phyloP scores from a whole-genome alignment of 2,113 vertebrate genomes.

The Chroicocephalus ridibundus region DNA sequence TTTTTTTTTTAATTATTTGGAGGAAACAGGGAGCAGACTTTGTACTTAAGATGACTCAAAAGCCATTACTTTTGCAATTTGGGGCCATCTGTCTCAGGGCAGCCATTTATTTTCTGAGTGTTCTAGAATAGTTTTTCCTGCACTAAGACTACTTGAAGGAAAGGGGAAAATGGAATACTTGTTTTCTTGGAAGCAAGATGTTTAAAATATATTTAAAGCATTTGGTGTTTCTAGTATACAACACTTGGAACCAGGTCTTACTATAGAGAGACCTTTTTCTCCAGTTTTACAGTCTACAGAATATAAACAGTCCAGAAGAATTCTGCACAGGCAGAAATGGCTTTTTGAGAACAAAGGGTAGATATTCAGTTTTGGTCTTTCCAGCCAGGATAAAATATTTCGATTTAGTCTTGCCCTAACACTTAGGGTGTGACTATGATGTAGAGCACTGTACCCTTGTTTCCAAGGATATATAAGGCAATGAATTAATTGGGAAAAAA shows the following conservation, averaged over 20 bases:
- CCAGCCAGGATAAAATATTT: not conserved
- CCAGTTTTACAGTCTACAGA: not conserved
- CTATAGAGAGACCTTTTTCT: not conserved
- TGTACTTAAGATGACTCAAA: not conserved
- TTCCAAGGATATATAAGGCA: not conserved
- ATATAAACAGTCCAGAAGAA: not conserved
- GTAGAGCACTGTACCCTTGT: not conserved
- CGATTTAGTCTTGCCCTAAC: not conserved
- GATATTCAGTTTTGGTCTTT: not conserved
- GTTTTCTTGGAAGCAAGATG: not conserved
- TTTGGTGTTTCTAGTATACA: not conserved
- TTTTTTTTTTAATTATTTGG: not conserved
- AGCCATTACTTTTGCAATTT: not conserved
- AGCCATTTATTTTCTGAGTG: not conserved
- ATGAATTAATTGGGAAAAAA: not conserved
- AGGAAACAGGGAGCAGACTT: not conserved
- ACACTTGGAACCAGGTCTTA: not conserved
- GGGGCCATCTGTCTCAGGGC: not conserved
- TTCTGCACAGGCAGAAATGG: not conserved
- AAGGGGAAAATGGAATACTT: not conserved
- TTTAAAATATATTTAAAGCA: not conserved
- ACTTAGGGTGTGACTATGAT: not conserved
- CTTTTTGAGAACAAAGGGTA: not conserved
- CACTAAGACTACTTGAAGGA: not conserved
- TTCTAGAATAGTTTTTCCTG: not conserved